Evolutionary conservation across 2,888 invertebrate genomes (phyloP), one percentile per base, ranked within the genome.

Genomic region (Tanytarsus gracilentus): DNA sequence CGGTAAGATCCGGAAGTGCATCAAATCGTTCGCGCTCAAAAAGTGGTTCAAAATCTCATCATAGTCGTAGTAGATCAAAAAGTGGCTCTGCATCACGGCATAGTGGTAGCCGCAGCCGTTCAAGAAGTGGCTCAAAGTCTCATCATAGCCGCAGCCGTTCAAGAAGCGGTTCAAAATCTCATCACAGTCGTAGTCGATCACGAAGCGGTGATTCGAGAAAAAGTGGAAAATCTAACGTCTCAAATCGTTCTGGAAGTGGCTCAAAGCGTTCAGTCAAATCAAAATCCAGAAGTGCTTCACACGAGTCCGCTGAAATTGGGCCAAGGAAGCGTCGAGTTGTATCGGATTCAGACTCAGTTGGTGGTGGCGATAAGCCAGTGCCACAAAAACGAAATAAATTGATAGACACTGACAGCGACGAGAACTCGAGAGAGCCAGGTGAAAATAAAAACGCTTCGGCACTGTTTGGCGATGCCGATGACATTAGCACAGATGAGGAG

Each of bases 401-500:
- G 1, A 77, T 85, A 5, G 85, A 84, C 66, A 80, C 86, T 0
- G 88, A 88, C 63, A 81, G 80, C 62, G 86, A 85, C 50, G 81
- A 81, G 8, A 79, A 79, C 1, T 44, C 44, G 14, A 27, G 11
- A 3, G 23, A 18, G 5, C 14, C 39, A 69, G 40, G 23, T 18
- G 49, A 25, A 71, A 72, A 44, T 6, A 44, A 44, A n/a, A 87
- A 87, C 64, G 91, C 89, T 7, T 18, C 18, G 6, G 16, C 44
- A 1, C 77, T 95, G 26, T 95, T 95, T 73, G 95, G 95, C 9
- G 94, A 94, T 75, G 94, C 93, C 14, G 87, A 92, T 63, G 94
- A 94, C 70, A 94, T 94, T 49, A 92, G 91, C 69, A 84, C 88
- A 6, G 93, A 92, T 65, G 89, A 90, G 66, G 90, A 88, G 62